Evolutionary conservation across 2,888 invertebrate species (phyloP).

Genomic region (Watsonalla binaria): DNA sequence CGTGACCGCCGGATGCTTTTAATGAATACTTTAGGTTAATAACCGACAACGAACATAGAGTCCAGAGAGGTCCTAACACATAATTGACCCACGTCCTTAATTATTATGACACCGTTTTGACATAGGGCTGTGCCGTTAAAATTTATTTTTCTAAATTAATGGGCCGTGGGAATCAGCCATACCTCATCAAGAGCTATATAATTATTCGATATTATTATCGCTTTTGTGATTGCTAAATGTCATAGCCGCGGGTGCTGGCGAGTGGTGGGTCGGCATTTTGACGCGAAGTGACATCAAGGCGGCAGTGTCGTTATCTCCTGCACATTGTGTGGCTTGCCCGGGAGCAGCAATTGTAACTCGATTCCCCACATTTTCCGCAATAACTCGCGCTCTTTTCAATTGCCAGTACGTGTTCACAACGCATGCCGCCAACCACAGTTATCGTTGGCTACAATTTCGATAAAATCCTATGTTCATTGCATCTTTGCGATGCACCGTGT

Average conservation of each 20-base stretch:
- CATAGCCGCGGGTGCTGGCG: too few species aligned
- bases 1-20: constrained; percentile 63
- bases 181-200: too few species aligned
- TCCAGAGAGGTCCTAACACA: constrained; percentile 50
- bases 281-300: constrained; percentile 39
- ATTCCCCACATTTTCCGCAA: constrained; percentile 62
- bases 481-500: constrained; percentile 30
- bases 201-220: too few species aligned
- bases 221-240: too few species aligned
- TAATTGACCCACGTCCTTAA: constrained; percentile 28
- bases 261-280: constrained; percentile 35
- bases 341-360: constrained; percentile 60
- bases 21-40: constrained; percentile 63
- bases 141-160: neutral
- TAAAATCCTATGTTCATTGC: constrained; percentile 59
- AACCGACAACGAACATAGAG: constrained; percentile 46
- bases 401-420: constrained; percentile 58
- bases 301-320: constrained; percentile 39
- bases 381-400: constrained; percentile 71
- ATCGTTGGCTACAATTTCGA: constrained; percentile 55
- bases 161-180: too few species aligned
- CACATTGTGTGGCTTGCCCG: constrained; percentile 56
- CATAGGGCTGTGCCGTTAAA: constrained; percentile 6
- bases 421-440: constrained; percentile 59
- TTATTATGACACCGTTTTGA: constrained; percentile 18